phyloP scores from a whole-genome alignment of 2,113 vertebrate species.

The Corapipo altera region DNA sequence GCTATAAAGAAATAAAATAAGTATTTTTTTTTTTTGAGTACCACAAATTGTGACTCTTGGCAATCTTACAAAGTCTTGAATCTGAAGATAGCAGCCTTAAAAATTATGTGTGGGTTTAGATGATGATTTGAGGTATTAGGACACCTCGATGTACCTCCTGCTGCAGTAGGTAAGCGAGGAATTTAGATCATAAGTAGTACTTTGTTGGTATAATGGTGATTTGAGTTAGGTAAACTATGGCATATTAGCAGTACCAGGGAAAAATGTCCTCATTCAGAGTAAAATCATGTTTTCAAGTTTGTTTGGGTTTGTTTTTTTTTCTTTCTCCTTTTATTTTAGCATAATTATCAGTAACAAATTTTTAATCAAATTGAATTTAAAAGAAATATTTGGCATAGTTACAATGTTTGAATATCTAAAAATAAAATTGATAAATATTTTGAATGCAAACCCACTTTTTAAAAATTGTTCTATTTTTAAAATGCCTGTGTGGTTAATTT shows the following conservation, averaged over 20 bases:
- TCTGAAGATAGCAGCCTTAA: not conserved
- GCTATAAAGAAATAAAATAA: not conserved
- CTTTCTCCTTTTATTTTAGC: fast-evolving
- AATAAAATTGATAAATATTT: not conserved
- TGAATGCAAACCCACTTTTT: fast-evolving
- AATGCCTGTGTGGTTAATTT: not conserved
- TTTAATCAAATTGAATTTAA: not conserved
- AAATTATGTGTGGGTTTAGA: not conserved
- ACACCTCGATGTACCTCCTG: not conserved
- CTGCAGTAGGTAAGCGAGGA: not conserved
- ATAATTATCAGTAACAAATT: not conserved
- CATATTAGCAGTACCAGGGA: not conserved
- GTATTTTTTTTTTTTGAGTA: not conserved
- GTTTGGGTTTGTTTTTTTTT: not conserved
- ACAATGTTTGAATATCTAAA: fast-evolving
- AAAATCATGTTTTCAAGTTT: not conserved
- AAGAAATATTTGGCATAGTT: not conserved
- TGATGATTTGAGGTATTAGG: not conserved
- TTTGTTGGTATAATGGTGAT: not conserved
- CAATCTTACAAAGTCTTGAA: not conserved
- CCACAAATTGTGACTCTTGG: not conserved
- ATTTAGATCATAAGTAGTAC: not conserved
- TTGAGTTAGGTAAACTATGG: not conserved
- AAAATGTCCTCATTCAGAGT: not conserved
- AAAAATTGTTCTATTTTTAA: not conserved